phyloP scores from a whole-genome alignment of 2,888 invertebrate genomes.

The Gortyna flavago region DNA sequence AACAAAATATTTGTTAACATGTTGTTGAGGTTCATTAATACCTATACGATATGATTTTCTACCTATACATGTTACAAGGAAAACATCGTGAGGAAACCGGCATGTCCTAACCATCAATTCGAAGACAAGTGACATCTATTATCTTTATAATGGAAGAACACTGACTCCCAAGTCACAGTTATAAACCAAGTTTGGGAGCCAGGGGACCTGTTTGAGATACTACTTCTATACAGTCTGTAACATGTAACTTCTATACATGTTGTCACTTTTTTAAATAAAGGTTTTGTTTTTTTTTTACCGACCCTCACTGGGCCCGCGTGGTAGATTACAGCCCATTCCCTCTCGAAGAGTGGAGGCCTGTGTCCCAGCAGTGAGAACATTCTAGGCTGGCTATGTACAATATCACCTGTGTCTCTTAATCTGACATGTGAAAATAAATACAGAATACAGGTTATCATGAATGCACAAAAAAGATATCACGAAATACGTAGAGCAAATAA shows the following conservation, averaged over 20 bases:
- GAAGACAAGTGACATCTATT: neutral
- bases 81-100: neutral
- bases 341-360: neutral
- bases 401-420: constrained; percentile 19
- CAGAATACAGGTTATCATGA: constrained; percentile 37
- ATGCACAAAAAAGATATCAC: constrained; percentile 17
- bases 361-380: neutral
- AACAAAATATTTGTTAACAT: neutral
- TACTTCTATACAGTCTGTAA: too few species aligned
- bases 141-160: too few species aligned
- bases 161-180: too few species aligned
- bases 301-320: neutral
- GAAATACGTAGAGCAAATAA: constrained; percentile 13
- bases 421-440: constrained; percentile 11
- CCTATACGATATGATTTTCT: neutral
- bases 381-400: neutral
- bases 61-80: neutral
- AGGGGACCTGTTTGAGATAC: too few species aligned
- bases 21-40: neutral
- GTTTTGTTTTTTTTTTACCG: too few species aligned
- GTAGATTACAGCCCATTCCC: neutral
- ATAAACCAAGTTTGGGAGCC: too few species aligned
- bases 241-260: too few species aligned
- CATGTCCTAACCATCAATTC: neutral
- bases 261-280: too few species aligned